A percentile compares a stretch with the other conserved stretches of the same genome.
Conservation (phyloP, 2,113 vertebrate species). For the Crotalus helleri region DNA sequence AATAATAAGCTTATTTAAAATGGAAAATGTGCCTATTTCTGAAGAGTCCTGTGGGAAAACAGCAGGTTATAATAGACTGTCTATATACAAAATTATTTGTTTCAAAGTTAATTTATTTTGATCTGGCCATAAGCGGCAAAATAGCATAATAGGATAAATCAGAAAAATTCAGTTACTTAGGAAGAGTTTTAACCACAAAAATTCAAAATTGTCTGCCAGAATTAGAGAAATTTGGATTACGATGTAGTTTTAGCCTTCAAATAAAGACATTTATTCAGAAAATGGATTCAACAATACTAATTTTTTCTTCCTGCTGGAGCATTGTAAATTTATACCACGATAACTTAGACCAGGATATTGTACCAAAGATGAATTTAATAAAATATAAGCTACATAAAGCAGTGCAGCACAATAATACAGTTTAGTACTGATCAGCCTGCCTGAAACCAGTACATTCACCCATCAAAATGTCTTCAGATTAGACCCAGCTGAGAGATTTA, state of each 20-base stretch:
- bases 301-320: neutral
- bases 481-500: neutral
- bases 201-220: neutral
- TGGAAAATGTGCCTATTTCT: neutral
- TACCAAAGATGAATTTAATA: neutral
- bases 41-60: neutral
- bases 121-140: neutral
- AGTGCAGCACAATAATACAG: neutral
- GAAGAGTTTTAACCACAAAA: neutral
- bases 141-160: neutral
- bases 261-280: neutral
- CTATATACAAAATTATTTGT: neutral
- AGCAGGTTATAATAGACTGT: neutral
- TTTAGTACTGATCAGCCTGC: neutral
- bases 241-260: neutral
- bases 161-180: neutral
- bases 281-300: neutral
- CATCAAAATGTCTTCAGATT: neutral
- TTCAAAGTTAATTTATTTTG: neutral
- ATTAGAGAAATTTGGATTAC: neutral
- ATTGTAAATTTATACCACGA: neutral
- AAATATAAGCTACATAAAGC: neutral
- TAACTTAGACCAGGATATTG: neutral
- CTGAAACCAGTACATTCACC: neutral
- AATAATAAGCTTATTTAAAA: neutral